Conservation (phyloP, 2,797 vertebrate species). For the Centroberyx gerrardi region DNA sequence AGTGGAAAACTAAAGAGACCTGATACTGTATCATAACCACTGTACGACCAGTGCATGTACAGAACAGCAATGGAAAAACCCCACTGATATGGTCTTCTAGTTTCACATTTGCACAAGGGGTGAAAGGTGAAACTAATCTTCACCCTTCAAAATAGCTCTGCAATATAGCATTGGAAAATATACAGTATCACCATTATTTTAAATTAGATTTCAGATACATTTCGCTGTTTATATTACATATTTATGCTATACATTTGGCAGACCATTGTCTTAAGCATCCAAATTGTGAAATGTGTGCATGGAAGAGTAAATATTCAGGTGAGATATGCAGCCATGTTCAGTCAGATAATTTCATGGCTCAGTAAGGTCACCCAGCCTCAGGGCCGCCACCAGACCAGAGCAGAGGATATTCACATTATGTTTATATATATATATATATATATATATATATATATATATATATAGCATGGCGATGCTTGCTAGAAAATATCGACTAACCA, state of each 20-base stretch:
- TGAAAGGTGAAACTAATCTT: background rate
- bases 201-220: background rate
- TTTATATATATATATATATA: background rate
- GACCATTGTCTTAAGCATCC: background rate
- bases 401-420: slow-evolving; percentile 2
- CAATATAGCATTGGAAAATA: background rate
- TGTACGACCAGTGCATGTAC: slow-evolving; percentile 34
- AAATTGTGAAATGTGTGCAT: slow-evolving; percentile 6
- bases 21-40: slow-evolving; percentile 24
- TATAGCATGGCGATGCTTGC: slow-evolving; percentile 30
- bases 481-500: slow-evolving; percentile 29
- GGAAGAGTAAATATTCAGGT: background rate
- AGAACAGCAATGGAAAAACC: slow-evolving; percentile 32
- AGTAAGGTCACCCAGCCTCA: slow-evolving; percentile 6
- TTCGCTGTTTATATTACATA: too few species aligned
- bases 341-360: background rate
- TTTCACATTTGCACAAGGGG: slow-evolving; percentile 12
- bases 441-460: background rate
- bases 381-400: background rate
- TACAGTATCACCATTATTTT: background rate
- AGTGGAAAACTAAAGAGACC: background rate
- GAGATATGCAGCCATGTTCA: slow-evolving; percentile 7
- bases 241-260: slow-evolving; percentile 7
- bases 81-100: background rate
- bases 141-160: slow-evolving; percentile 3